Evolutionary conservation across 2,113 vertebrate species (phyloP).

Genomic region (Nettapus auritus): DNA sequence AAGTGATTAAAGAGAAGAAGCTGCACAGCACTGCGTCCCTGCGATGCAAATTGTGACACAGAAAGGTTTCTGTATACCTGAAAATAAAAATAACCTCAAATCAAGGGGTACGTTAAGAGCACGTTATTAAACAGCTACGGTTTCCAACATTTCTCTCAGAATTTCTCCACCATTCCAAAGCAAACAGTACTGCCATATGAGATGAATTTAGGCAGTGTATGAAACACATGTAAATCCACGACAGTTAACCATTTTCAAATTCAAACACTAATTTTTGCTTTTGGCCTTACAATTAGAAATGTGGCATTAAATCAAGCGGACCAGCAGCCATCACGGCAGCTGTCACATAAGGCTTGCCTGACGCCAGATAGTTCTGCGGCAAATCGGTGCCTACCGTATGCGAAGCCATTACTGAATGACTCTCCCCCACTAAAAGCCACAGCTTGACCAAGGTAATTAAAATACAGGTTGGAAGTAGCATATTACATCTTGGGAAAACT

Average conservation of each 20-base stretch:
- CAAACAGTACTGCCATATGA: not conserved
- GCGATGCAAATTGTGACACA: not conserved
- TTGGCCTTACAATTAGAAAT: not conserved
- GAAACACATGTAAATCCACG: not conserved
- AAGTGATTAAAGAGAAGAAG: not conserved
- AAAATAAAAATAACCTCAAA: not conserved
- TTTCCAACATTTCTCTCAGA: not conserved
- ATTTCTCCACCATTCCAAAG: not conserved
- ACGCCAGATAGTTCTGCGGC: not conserved
- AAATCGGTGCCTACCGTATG: not conserved
- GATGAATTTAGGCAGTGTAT: not conserved
- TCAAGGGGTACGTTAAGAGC: not conserved
- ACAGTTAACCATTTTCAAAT: not conserved
- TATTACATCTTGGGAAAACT: not conserved
- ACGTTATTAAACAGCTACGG: not conserved
- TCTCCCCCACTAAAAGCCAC: not conserved
- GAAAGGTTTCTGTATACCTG: not conserved
- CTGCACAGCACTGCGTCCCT: not conserved
- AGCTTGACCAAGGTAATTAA: not conserved
- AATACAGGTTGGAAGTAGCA: not conserved
- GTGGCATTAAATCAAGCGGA: not conserved
- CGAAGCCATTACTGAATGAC: not conserved
- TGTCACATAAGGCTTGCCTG: not conserved
- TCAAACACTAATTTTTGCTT: not conserved
- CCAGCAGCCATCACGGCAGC: not conserved